Base-by-base conservation (phyloP, 1,140 invertebrate species). In the Formica exsecta region DNA sequence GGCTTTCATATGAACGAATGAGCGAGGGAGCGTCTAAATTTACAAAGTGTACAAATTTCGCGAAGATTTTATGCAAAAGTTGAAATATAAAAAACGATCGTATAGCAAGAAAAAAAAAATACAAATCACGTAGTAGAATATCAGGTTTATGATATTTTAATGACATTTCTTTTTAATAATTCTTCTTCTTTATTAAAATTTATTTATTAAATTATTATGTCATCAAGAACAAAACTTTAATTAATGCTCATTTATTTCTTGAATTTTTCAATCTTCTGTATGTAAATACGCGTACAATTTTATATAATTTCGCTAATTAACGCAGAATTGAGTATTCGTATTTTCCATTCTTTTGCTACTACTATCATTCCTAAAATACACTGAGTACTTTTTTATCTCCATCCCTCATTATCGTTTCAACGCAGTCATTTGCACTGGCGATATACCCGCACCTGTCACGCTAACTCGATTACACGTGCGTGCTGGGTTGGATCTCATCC, bases 351-450 rank as follows among this genome's bases (percentile, higher is more conserved):
- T 48, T 48, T 16, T 29, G 11, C 19, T 25, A 13, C 11, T 19
- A 54, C 22, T 57, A 8, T 32, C 74, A 38, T 25, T 25, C 57
- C 65, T 13, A 7, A 16, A 71, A 54, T 62, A 29, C 51, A 2
- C 25, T 22, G 38, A 59, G 22, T 62, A 83, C 73, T 84, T 65
- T 83, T 77, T 89, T 86, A 86, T 89, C 89, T 89, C 76, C 88
- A 86, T 89, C 70, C 87, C 80, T 89, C 75, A 89, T 89, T 89
- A 89, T 86, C 85, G 75, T 89, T 89, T 89, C 84, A 77, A 77
- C 29, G 51, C 22, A 68, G 80, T 66, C 59, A 86, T 89, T 75
- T 62, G 61, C 57, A 32, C 38, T 61, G 74, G 85, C 88, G 83
- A 87, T 88, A 88, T 68, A 57, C 48, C 71, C 44, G 66, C 51